Evolutionary conservation across 1,140 invertebrate species (phyloP), one percentile per base, ranked within the genome.

Genomic region (Sarcophaga peregrina): DNA sequence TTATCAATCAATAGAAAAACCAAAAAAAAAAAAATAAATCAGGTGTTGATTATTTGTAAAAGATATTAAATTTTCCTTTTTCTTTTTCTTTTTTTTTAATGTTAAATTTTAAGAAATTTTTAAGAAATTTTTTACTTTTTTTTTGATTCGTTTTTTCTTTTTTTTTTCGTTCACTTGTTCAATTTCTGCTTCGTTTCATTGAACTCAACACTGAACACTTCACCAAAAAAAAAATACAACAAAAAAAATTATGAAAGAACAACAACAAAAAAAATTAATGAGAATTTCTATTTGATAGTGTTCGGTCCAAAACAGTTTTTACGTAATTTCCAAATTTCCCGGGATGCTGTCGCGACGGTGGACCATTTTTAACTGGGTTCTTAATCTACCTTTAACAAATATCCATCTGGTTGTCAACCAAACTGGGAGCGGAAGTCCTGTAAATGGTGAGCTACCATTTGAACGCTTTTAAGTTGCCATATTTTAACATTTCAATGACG

Each of bases 341-440:
- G 82, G 84, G 84, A 84, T 84, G 84, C 84, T 84, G 84, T 80
- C 84, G 80, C 80, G 68, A 84, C 84, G 84, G 73, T 84, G 84
- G 84, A 84, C 82, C 84, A 83, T 84, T 84, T 84, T 83, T 75
- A 83, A 84, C 84, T 84, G 81, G 73, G 58, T 74, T 84, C 81
- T 68, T 52, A 54, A 25, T 37, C 8, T 46, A 48, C 50, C 62
- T 13, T 20, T 75, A 25, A 62, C 58, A 48, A 75, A 48, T 37
- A 20, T 83, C 75, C 80, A 52, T 82, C 81, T 37, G 25, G 45
- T 72, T 47, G 68, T 15, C 62, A 82, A 48, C 45, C 11, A 82
- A n/a, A 73, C 15, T 73, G 17, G 45, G 45, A 73, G 47, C 68
- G 80, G 25, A 62, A 15, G 25, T 62, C 54, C 11, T 5, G 15